phyloP scores from a whole-genome alignment of 1,140 invertebrate genomes.

The Leguminivora glycinivorella region DNA sequence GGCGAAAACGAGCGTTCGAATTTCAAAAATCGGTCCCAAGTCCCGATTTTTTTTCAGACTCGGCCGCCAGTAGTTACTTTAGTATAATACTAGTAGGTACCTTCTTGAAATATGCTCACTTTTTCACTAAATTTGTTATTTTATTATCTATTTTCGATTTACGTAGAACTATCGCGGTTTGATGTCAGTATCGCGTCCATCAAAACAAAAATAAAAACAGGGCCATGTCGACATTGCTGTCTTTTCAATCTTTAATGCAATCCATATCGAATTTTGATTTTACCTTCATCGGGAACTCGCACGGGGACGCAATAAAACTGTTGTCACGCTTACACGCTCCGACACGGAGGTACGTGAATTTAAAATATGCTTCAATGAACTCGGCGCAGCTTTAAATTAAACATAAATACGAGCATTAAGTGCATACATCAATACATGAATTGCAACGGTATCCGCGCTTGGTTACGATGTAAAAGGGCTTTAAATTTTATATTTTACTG shows the following conservation, averaged over 20 bases:
- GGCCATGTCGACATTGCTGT: neutral
- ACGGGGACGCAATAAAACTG: neutral
- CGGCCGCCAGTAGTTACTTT: no score
- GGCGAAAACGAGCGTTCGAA: no score
- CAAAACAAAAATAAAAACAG: neutral
- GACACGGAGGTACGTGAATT: neutral
- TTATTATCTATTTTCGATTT: no score
- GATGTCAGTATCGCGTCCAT: no score
- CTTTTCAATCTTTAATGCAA: neutral
- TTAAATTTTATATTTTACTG: constrained; percentile 11
- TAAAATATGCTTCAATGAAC: neutral
- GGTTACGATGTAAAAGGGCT: neutral
- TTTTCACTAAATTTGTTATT: no score
- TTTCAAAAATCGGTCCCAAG: no score
- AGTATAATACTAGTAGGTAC: no score
- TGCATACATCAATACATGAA: constrained; percentile 11
- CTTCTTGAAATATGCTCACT: no score
- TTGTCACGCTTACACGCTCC: neutral
- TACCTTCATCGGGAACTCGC: neutral
- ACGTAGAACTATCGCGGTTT: no score
- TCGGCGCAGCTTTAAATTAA: neutral
- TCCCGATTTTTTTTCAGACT: no score
- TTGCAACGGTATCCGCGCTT: neutral
- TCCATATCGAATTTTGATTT: neutral
- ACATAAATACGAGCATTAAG: constrained; percentile 11